Conservation (phyloP, 2,888 invertebrate genomes). For the Melangyna quadrimaculata region DNA sequence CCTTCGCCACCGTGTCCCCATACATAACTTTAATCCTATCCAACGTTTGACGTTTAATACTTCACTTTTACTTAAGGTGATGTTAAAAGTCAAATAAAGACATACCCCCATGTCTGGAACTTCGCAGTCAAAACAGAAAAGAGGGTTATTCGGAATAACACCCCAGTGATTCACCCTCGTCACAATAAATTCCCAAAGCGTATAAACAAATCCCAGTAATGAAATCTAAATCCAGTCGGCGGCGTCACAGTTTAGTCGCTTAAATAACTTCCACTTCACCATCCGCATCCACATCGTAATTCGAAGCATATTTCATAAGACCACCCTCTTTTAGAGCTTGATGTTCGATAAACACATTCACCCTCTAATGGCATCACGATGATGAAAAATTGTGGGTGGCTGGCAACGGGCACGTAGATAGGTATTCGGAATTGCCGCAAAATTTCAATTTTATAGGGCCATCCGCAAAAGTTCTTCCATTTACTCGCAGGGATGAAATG, state of each 20-base stretch:
- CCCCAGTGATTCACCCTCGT: constrained; percentile 60
- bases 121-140: constrained; percentile 21
- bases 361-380: constrained; percentile 42
- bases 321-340: constrained; percentile 48
- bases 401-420: neutral
- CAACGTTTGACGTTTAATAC: constrained; percentile 11
- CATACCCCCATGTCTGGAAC: neutral
- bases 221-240: constrained; percentile 69
- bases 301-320: constrained; percentile 63
- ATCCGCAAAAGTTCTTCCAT: constrained; percentile 21
- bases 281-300: constrained; percentile 50
- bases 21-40: neutral
- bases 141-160: constrained; percentile 28
- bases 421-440: constrained; percentile 31
- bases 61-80: neutral
- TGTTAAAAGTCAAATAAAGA: constrained; percentile 34
- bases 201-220: constrained; percentile 70
- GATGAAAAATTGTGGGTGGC: constrained; percentile 54
- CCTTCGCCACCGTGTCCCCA: neutral
- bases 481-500: constrained; percentile 38
- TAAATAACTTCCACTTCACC: constrained; percentile 70
- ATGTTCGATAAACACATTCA: constrained; percentile 44
- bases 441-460: constrained; percentile 45
- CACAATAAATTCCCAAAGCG: constrained; percentile 56
- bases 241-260: constrained; percentile 68